Conservation (phyloP, 2,888 invertebrate species). For the Amiota minor region DNA sequence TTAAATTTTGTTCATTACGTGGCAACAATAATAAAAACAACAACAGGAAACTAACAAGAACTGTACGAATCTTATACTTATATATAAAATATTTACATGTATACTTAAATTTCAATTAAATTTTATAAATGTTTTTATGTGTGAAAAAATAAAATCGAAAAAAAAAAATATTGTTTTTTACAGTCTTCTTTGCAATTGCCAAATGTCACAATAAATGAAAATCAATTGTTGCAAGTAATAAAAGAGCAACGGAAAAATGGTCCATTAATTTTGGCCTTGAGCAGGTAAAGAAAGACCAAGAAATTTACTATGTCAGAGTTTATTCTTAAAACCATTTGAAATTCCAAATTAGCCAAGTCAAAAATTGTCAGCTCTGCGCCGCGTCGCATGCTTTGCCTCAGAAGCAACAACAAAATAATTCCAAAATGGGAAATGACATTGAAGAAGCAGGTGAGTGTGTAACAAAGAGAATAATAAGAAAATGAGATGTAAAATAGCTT, state of each 20-base stretch:
- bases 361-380: too few relatives aligned
- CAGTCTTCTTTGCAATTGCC: slow-evolving; percentile 60
- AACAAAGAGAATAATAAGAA: too few relatives aligned
- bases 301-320: too few relatives aligned
- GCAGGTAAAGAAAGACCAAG: slow-evolving; percentile 55
- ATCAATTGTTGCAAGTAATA: slow-evolving; percentile 56
- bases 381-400: too few relatives aligned
- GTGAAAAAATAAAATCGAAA: slow-evolving; percentile 29
- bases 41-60: slow-evolving; percentile 49
- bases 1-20: slow-evolving; percentile 69
- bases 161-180: slow-evolving; percentile 20
- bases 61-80: slow-evolving; percentile 48
- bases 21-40: slow-evolving; percentile 28
- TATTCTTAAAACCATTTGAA: too few relatives aligned
- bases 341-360: too few relatives aligned
- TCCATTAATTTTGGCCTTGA: slow-evolving; percentile 66
- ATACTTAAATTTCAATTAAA: slow-evolving; percentile 34
- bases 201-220: slow-evolving; percentile 56
- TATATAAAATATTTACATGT: neutral
- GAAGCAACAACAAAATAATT: neutral
- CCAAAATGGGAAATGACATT: too few relatives aligned
- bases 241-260: slow-evolving; percentile 58
- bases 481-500: too few relatives aligned
- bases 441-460: too few relatives aligned
- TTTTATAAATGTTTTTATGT: slow-evolving; percentile 35